Conservation (phyloP, 2,888 invertebrate species). For the Sphecodes monilicornis region DNA sequence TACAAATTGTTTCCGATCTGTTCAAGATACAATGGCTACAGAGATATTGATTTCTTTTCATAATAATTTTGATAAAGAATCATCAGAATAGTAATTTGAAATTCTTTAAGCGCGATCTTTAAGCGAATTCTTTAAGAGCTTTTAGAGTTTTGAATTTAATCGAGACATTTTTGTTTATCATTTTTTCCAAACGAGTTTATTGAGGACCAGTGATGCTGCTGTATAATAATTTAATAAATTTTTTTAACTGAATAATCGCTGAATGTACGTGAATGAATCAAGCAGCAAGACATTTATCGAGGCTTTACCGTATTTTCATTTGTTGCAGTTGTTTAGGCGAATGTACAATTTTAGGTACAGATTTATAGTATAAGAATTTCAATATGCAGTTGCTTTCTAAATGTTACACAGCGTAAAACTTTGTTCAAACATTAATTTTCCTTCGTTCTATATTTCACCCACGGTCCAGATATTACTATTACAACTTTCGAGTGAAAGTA, state of each 20-base stretch:
- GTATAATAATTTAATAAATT: neutral
- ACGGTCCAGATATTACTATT: neutral
- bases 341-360: neutral
- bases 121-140: too few relatives aligned
- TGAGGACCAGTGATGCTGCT: too few relatives aligned
- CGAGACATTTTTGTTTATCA: neutral
- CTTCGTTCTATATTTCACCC: neutral
- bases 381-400: neutral
- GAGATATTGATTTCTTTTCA: too few relatives aligned
- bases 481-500: conserved; percentile 3
- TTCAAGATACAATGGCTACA: too few relatives aligned
- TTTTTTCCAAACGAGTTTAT: neutral
- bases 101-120: too few relatives aligned
- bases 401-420: neutral
- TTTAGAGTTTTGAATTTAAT: neutral
- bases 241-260: neutral
- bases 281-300: neutral
- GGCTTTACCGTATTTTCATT: neutral
- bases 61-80: too few relatives aligned
- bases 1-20: too few relatives aligned
- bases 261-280: neutral
- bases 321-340: neutral
- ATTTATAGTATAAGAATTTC: neutral
- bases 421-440: neutral
- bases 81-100: too few relatives aligned